A percentile compares a stretch with the other conserved stretches of the same genome.
Evolutionary conservation across 1,140 invertebrate genomes (phyloP).

Genomic region (Zaprionus vittiger): DNA sequence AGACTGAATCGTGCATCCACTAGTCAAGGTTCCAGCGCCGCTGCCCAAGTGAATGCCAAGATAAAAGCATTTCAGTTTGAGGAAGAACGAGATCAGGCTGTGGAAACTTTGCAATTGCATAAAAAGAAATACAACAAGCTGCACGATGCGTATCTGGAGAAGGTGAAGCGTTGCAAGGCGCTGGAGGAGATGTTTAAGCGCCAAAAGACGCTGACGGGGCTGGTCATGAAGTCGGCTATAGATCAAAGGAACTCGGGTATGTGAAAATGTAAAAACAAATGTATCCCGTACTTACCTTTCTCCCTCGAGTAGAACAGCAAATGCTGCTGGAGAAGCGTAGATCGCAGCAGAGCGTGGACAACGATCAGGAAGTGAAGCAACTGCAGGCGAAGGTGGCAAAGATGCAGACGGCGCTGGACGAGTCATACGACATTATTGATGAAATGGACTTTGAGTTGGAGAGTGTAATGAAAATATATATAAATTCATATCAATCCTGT

Average conservation of each 20-base stretch:
- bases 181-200: slow-evolving; percentile 74
- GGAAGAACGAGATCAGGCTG: slow-evolving; percentile 66
- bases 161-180: slow-evolving; percentile 74
- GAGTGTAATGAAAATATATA: slow-evolving; percentile 53
- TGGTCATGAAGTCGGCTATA: slow-evolving; percentile 78
- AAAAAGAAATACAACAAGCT: slow-evolving; percentile 81
- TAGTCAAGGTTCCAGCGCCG: slow-evolving; percentile 50
- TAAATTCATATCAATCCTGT: background rate
- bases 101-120: slow-evolving; percentile 65
- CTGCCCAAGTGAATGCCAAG: slow-evolving; percentile 68
- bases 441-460: slow-evolving; percentile 82
- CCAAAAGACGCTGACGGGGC: slow-evolving; percentile 72
- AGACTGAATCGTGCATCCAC: slow-evolving; percentile 52
- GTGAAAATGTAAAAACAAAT: background rate
- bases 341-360: slow-evolving; percentile 48
- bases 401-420: slow-evolving; percentile 66
- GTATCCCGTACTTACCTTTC: background rate
- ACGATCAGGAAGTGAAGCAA: slow-evolving; percentile 37
- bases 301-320: slow-evolving; percentile 44
- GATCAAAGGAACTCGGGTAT: slow-evolving; percentile 62
- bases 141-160: slow-evolving; percentile 72
- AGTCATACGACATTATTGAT: slow-evolving; percentile 81
- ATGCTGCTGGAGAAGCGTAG: slow-evolving; percentile 58
- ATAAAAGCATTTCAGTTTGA: slow-evolving; percentile 66
- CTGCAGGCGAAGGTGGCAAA: slow-evolving; percentile 63